Conservation (phyloP, 2,888 invertebrate species). For the Pseudococcus jackbeardsleyi region DNA sequence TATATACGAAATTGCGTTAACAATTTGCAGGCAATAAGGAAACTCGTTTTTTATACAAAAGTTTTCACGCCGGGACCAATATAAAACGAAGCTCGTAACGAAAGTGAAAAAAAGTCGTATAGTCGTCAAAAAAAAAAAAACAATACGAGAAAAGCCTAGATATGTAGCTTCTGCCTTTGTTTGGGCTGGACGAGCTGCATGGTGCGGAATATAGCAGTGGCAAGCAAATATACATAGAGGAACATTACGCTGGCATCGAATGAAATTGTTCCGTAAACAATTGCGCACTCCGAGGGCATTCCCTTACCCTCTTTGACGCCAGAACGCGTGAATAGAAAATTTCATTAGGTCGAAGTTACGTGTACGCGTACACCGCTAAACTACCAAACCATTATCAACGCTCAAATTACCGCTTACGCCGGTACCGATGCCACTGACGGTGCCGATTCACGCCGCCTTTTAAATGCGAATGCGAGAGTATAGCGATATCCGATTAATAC, state of each 20-base stretch:
- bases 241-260: constrained; percentile 26
- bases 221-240: background rate
- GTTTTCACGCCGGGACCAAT: background rate
- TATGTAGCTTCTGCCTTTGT: background rate
- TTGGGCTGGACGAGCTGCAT: background rate
- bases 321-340: constrained; percentile 41
- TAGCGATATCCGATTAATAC: constrained; percentile 22
- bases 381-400: constrained; percentile 30
- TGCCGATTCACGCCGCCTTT: background rate
- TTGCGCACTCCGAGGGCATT: background rate
- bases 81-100: background rate
- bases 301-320: background rate
- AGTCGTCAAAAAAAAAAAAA: background rate
- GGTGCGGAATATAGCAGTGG: background rate
- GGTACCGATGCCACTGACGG: background rate
- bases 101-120: background rate
- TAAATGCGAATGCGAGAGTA: background rate
- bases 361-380: constrained; percentile 30
- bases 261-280: constrained; percentile 34
- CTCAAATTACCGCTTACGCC: constrained; percentile 5
- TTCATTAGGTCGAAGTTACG: constrained; percentile 38
- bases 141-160: background rate
- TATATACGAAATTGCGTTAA: background rate
- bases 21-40: constrained; percentile 46
- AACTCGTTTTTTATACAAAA: constrained; percentile 29